Conservation (phyloP, 92 coral and sea anemone genomes). For the Zoanthus sociatus region DNA sequence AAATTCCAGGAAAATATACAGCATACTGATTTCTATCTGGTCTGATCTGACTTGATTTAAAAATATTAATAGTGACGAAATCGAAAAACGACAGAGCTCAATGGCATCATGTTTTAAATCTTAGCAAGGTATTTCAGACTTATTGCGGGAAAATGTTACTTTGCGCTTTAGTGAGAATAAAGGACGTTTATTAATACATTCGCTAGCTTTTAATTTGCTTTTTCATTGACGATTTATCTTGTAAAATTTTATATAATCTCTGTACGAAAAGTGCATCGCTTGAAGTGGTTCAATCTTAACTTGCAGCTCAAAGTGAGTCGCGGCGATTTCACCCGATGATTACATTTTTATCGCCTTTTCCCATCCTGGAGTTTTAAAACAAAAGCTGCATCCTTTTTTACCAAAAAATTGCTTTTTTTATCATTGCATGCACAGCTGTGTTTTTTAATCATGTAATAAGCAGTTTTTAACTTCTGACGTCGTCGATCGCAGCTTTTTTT, state of each 20-base stretch:
- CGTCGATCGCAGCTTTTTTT: neutral
- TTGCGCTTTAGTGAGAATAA: neutral
- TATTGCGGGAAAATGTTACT: neutral
- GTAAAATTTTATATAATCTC: neutral
- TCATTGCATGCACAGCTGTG: neutral
- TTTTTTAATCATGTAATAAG: slow-evolving; percentile 16
- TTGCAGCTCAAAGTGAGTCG: neutral
- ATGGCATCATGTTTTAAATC: neutral
- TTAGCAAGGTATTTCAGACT: neutral
- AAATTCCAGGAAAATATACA: neutral
- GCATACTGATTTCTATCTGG: neutral
- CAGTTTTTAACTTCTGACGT: neutral
- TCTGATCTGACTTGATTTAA: neutral
- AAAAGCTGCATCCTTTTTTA: neutral
- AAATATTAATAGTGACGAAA: neutral
- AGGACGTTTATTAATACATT: too few species aligned
- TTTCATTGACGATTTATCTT: neutral
- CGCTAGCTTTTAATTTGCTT: neutral
- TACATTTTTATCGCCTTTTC: neutral
- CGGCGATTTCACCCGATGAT: neutral
- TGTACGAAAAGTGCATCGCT: neutral
- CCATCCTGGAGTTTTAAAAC: neutral
- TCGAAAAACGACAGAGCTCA: neutral
- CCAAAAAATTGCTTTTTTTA: slow-evolving; percentile 4
- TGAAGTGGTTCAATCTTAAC: neutral